These are phyloP conservation scores for Spinus olivaceus DNA, from an alignment of 2,797 vertebrate species.

Conservation along the genomic window DNA sequence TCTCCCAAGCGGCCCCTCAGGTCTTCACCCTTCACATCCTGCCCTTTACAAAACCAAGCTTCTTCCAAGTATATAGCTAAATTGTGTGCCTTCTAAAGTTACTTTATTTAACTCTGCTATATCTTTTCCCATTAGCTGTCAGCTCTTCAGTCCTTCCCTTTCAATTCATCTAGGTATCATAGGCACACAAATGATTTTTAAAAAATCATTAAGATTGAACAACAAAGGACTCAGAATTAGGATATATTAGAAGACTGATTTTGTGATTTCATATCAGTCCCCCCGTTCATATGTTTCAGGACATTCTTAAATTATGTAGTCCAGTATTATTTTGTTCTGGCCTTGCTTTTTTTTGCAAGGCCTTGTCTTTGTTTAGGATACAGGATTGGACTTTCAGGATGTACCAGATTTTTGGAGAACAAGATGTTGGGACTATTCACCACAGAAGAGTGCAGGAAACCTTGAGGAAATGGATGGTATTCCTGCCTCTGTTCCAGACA, in stretches of 20 bases:
- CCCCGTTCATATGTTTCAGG: neutral
- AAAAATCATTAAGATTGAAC: neutral
- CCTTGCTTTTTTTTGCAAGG: neutral
- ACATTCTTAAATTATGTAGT: neutral
- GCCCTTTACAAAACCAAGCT: neutral
- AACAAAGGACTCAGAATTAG: neutral
- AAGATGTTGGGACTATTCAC: neutral
- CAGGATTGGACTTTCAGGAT: neutral
- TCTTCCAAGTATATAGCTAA: neutral
- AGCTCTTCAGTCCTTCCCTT: neutral
- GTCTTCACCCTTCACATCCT: neutral
- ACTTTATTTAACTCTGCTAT: neutral
- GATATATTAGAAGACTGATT: neutral
- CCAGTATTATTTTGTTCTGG: neutral
- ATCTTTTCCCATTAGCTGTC: neutral
- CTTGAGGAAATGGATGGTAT: slow-evolving; percentile 21
- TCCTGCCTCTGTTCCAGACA: slow-evolving; percentile 44
- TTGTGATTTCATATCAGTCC: neutral
- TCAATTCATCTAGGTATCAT: neutral
- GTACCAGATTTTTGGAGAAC: neutral
- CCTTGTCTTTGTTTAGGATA: neutral
- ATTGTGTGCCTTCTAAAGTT: neutral
- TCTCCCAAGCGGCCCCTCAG: neutral
- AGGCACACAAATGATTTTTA: neutral
- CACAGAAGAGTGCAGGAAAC: neutral